These are phyloP conservation scores for Anabas testudineus DNA, from an alignment of 2,797 vertebrate species.

Conservation along the genomic window DNA sequence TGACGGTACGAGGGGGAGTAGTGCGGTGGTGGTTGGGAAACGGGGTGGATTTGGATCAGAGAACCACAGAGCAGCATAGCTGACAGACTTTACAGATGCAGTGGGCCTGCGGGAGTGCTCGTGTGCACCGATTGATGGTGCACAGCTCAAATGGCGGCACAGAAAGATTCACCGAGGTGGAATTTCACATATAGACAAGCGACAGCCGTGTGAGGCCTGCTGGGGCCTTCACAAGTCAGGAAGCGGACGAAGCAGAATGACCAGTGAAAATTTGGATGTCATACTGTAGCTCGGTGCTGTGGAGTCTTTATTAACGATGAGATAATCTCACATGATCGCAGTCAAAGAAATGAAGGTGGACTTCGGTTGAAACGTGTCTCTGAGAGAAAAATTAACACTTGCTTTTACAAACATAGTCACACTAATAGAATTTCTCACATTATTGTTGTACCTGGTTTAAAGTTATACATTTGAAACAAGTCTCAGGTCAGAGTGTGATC, in stretches of 20 bases:
- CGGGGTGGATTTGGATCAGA: conserved; percentile 57
- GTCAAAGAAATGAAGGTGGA: background rate
- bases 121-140: conserved; percentile 47
- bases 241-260: conserved; percentile 22
- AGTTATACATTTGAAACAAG: conserved; percentile 16
- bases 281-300: background rate
- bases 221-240: conserved; percentile 37
- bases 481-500: background rate
- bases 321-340: conserved; percentile 12
- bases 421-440: too few species aligned
- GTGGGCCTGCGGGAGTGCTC: conserved; percentile 56
- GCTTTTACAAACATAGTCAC: conserved; percentile 3
- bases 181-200: conserved; percentile 69
- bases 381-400: background rate
- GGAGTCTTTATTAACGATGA: conserved; percentile 7
- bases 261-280: conserved; percentile 17
- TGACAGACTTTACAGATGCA: conserved; percentile 73
- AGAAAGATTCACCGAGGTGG: conserved; percentile 69
- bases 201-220: conserved; percentile 53
- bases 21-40: conserved; percentile 33
- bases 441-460: background rate
- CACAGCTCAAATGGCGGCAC: conserved; percentile 60
- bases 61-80: conserved; percentile 46
- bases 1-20: conserved; percentile 36
- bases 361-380: background rate